Conservation (phyloP, 2,113 vertebrate species). For the Globicephala melas region DNA sequence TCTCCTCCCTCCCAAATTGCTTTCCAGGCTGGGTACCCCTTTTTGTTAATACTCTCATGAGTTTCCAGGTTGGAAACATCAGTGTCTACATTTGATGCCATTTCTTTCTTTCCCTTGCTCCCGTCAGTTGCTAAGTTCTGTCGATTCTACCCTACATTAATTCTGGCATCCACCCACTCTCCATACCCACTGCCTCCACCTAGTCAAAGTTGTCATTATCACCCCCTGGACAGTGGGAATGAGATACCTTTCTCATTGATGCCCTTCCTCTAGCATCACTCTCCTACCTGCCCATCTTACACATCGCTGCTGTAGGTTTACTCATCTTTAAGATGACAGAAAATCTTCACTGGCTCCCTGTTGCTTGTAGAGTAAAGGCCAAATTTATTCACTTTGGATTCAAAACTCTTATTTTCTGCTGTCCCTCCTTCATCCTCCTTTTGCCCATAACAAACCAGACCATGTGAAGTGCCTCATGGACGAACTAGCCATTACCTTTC, state of each 20-base stretch:
- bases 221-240: no score
- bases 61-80: not conserved
- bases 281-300: not conserved
- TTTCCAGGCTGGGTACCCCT: not conserved
- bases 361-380: not conserved
- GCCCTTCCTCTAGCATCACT: not conserved
- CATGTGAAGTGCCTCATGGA: not conserved
- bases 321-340: not conserved
- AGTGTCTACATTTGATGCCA: not conserved
- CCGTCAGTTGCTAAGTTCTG: not conserved
- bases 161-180: not conserved
- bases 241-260: not conserved
- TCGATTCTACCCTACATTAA: not conserved
- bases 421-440: not conserved
- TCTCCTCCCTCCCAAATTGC: not conserved
- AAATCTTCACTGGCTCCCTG: not conserved
- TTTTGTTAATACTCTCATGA: not conserved
- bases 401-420: not conserved
- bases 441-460: not conserved
- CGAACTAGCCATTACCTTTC: not conserved
- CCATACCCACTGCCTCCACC: not conserved
- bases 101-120: not conserved
- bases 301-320: not conserved
- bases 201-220: not conserved
- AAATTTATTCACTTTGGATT: not conserved